Percentiles rank a stretch among this genome's conserved stretches.
Conservation (phyloP, 2,113 vertebrate genomes). For the Marcusenius ussheri region DNA sequence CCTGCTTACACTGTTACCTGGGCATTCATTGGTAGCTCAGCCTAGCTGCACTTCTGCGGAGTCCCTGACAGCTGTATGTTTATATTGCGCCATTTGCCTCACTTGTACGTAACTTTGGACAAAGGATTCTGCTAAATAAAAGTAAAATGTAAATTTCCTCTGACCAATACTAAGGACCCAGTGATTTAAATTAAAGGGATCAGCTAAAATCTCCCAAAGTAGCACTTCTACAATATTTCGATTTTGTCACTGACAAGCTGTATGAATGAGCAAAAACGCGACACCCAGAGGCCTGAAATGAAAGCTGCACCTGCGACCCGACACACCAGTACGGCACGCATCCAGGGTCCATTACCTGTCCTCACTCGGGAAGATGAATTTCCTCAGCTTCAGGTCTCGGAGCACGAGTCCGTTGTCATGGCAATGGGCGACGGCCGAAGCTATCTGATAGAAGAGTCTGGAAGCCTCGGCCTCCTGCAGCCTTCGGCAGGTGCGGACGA, state of each 20-base stretch:
- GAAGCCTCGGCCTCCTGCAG: slow-evolving; percentile 95
- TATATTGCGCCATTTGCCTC: not conserved
- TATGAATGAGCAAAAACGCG: not conserved
- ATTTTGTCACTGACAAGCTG: not conserved
- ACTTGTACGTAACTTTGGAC: not conserved
- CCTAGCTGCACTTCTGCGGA: not conserved
- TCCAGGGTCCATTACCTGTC: slow-evolving; percentile 74
- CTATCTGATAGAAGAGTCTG: slow-evolving; percentile 94
- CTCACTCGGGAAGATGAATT: slow-evolving; percentile 96
- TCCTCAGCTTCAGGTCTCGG: slow-evolving; percentile 93
- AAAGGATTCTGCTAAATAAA: not conserved
- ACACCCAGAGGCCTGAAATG: not conserved
- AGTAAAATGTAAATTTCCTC: not conserved
- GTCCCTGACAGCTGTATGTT: not conserved
- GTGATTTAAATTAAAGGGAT: not conserved
- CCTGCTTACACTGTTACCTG: not conserved
- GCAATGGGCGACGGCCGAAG: slow-evolving; percentile 93
- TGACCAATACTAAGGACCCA: not conserved
- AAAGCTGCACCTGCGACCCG: not conserved
- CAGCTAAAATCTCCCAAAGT: not conserved
- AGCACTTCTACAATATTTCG: not conserved
- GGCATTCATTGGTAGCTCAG: not conserved
- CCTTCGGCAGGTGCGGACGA: slow-evolving; percentile 96
- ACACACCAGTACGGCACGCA: not conserved
- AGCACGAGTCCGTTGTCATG: slow-evolving; percentile 93